Base-by-base conservation (phyloP, 1,140 invertebrate genomes). In the Drosophila takahashii region DNA sequence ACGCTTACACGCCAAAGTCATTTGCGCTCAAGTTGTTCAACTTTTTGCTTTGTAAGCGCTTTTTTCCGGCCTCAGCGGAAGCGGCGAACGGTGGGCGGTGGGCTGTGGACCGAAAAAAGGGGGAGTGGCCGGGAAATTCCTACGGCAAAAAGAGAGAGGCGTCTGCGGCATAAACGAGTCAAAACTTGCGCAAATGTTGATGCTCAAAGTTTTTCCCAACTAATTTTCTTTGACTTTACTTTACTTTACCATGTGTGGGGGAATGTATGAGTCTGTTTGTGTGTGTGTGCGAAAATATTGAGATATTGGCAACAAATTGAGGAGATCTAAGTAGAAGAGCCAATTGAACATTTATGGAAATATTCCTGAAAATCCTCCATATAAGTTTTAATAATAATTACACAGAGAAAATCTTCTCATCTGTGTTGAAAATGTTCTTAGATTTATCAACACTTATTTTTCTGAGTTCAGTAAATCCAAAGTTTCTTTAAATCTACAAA, bases 11-110 rank as follows among this genome's bases (percentile, higher is more conserved):
- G 79, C 79, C 79, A 81, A 81, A 81, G 79, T 81, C 79, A 81
- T 81, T 81, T 81, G 79, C 79, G 79, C 79, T 81, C 74, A 81
- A 81, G 79, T 81, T 81, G 79, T 81, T 81, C 73, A 81, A 81
- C 73, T 81, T 81, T 81, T 81, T 81, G 79, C 79, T 81, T 81
- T 81, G 79, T 81, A 81, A 81, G 79, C 79, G 69, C 79, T 81
- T 81, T 81, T 81, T 81, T 81, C 79, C 79, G 79, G 79, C 79
- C 73, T 67, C 77, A 54, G 62, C 77, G 77, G 77, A 79, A 80
- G 77, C 78, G 67, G 69, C 72, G 58, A 74, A 60, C 36, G 47
- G n/a, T 9, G 15, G 15, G 29, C 48, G 53, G 41, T 26, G 22
- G 16, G 26, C 10, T 18, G 7, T 2, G n/a, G 37, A 9, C n/a